Conservation (phyloP, 2,888 invertebrate species). For the Gerris lacustris region DNA sequence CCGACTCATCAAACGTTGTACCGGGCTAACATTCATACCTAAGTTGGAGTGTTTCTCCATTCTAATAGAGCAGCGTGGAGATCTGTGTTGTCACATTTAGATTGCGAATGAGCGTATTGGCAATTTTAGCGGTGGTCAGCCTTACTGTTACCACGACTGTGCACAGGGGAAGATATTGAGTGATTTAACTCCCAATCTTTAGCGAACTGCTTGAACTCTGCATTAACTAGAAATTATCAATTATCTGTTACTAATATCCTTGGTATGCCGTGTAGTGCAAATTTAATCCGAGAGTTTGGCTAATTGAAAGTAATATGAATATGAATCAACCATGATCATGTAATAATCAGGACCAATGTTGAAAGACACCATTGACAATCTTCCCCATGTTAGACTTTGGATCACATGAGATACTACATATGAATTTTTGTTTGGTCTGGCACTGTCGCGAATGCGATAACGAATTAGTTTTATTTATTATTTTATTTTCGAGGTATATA, state of each 20-base stretch:
- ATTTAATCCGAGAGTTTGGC: slow-evolving; percentile 6
- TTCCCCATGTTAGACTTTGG: too few species aligned
- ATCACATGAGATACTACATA: too few species aligned
- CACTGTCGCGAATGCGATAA: too few species aligned
- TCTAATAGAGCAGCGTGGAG: slow-evolving; percentile 25
- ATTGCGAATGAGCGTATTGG: slow-evolving; percentile 26
- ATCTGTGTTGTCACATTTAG: slow-evolving; percentile 21
- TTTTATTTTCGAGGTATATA: too few species aligned
- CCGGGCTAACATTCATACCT: slow-evolving; percentile 24
- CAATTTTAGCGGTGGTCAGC: slow-evolving; percentile 29
- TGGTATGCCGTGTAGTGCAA: too few species aligned
- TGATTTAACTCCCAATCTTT: slow-evolving; percentile 14
- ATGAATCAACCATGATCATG: slow-evolving; percentile 17
- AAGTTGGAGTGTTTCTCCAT: slow-evolving; percentile 29
- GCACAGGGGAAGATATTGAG: slow-evolving; percentile 27
- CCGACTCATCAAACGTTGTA: slow-evolving; percentile 25
- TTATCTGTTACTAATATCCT: slow-evolving; percentile 15
- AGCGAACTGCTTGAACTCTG: background rate
- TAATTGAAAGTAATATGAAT: slow-evolving; percentile 17
- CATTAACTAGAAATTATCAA: background rate
- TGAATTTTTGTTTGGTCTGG: too few species aligned
- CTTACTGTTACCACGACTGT: slow-evolving; percentile 29
- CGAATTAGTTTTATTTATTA: too few species aligned
- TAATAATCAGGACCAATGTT: background rate
- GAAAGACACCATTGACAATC: too few species aligned